Evolutionary conservation across 2,797 vertebrate species (phyloP).

Genomic region (Phaenicophaeus curvirostris): DNA sequence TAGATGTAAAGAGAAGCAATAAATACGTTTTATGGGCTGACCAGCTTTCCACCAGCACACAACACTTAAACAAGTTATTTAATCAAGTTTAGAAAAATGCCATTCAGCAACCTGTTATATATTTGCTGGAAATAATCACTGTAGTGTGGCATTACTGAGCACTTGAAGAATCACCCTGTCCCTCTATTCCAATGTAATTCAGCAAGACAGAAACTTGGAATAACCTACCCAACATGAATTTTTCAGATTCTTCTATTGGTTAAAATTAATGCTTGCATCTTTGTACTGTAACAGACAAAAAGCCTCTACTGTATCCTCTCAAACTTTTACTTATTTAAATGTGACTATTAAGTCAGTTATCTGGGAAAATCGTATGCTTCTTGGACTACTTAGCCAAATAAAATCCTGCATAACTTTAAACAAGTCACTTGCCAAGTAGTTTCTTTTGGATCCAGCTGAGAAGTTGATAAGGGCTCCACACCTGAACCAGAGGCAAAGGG

Average conservation of each 20-base stretch:
- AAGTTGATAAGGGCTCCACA: background rate
- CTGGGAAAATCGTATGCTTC: background rate
- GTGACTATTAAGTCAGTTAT: background rate
- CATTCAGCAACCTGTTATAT: background rate
- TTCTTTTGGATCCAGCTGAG: background rate
- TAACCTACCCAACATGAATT: background rate
- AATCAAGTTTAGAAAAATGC: background rate
- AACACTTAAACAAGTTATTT: background rate
- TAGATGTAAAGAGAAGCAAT: background rate
- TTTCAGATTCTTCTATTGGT: background rate
- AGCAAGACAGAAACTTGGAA: background rate
- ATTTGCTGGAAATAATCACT: background rate
- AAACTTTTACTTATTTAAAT: background rate
- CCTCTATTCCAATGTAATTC: background rate
- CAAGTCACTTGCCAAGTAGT: background rate
- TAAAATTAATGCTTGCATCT: background rate
- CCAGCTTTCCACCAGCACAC: background rate
- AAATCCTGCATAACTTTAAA: background rate
- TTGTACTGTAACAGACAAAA: background rate
- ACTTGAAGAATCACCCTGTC: background rate
- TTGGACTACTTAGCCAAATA: background rate
- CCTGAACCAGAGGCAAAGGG: background rate
- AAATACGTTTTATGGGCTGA: background rate
- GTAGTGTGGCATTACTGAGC: background rate
- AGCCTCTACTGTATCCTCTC: background rate